Evolutionary conservation across 2,888 invertebrate genomes (phyloP).

Genomic region (Hipparchia semele): DNA sequence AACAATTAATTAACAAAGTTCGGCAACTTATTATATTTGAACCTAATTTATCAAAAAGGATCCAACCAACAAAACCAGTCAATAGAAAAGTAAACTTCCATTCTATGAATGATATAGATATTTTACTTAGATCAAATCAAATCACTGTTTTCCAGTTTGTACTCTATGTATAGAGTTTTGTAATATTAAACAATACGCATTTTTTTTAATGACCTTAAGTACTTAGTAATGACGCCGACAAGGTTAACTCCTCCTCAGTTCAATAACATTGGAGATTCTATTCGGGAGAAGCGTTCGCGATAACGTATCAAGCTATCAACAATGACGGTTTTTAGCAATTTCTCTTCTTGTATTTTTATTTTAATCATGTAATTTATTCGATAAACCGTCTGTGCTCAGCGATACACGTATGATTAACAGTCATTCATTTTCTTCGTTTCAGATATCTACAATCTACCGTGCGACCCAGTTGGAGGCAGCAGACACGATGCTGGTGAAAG

Average conservation of each 20-base stretch:
- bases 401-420: slow-evolving; percentile 46
- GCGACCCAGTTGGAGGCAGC: slow-evolving; percentile 61
- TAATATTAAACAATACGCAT: background rate
- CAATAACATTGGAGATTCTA: background rate
- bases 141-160: background rate
- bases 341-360: slow-evolving; percentile 25
- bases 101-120: too few species aligned
- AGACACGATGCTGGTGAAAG: slow-evolving; percentile 68
- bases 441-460: slow-evolving; percentile 52
- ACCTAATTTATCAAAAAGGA: too few species aligned
- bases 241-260: background rate
- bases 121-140: background rate
- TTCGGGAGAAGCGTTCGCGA: background rate
- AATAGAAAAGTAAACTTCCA: too few species aligned
- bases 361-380: slow-evolving; percentile 22
- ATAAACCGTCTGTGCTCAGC: slow-evolving; percentile 40
- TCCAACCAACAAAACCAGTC: too few species aligned
- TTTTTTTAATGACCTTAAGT: background rate
- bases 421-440: slow-evolving; percentile 40
- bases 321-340: slow-evolving; percentile 33
- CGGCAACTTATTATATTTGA: background rate
- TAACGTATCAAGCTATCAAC: slow-evolving; percentile 23
- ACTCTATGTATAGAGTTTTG: background rate
- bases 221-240: background rate
- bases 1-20: background rate